A percentile compares a stretch with the other conserved stretches of the same genome.
Conservation (phyloP, 1,140 invertebrate species). For the Papilio dardanus region DNA sequence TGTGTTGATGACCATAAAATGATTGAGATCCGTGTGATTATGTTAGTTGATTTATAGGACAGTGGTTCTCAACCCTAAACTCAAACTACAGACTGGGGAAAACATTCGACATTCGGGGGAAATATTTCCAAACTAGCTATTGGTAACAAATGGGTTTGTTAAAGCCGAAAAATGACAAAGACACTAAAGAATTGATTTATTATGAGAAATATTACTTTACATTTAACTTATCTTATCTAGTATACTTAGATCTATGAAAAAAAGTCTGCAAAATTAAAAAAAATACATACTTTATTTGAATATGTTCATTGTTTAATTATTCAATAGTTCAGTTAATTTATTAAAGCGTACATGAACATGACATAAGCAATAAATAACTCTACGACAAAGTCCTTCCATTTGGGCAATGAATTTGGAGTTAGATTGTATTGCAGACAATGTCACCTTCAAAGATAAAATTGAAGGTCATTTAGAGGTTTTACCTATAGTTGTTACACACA, state of each 20-base stretch:
- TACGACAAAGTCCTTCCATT: conserved; percentile 21
- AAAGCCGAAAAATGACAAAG: too few species aligned
- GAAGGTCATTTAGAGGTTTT: conserved; percentile 29
- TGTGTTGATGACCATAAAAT: conserved; percentile 65
- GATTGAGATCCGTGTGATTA: conserved; percentile 50
- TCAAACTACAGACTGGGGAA: neutral
- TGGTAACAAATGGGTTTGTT: too few species aligned
- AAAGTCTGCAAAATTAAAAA: neutral
- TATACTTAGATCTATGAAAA: neutral
- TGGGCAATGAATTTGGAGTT: conserved; percentile 22
- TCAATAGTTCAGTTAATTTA: neutral
- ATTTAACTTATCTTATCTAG: too few species aligned
- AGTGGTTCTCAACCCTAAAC: conserved; percentile 53
- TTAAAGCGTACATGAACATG: neutral
- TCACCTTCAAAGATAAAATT: conserved; percentile 22
- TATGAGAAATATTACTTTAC: too few species aligned
- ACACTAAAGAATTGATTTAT: too few species aligned
- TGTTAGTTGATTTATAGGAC: conserved; percentile 46
- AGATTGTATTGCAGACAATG: conserved; percentile 21
- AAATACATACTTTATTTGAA: neutral
- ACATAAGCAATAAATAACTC: conserved; percentile 28
- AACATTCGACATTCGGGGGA: neutral
- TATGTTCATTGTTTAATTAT: neutral
- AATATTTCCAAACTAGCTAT: too few species aligned
- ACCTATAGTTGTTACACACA: too few species aligned